Evolutionary conservation across 2,113 vertebrate genomes (phyloP).

Genomic region (Paraplagusia blochii): DNA sequence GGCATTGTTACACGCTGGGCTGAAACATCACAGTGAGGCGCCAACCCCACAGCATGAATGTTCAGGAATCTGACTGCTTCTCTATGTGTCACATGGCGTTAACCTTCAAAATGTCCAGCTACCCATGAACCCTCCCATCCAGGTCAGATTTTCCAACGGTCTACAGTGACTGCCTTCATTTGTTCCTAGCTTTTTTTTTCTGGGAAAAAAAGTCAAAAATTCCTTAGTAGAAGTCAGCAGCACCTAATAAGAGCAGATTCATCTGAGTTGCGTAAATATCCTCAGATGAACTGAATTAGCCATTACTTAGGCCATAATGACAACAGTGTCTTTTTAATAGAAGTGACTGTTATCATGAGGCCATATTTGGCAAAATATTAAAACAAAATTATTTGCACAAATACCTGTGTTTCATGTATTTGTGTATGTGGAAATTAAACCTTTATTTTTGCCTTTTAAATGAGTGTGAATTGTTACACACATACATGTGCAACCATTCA

Average conservation of each 20-base stretch:
- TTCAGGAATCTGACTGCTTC: conserved; percentile 23
- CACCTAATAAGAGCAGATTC: conserved; percentile 18
- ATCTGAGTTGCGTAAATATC: not conserved
- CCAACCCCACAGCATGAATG: conserved; percentile 8
- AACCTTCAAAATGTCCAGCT: conserved; percentile 31
- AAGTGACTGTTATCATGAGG: too few relatives aligned
- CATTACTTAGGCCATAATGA: not conserved
- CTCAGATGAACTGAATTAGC: conserved; percentile 2
- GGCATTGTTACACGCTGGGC: not conserved
- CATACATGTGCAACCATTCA: too few relatives aligned
- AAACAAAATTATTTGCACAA: too few relatives aligned
- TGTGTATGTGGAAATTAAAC: too few relatives aligned
- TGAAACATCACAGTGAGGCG: conserved; percentile 6
- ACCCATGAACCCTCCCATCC: conserved; percentile 24
- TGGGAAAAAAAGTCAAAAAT: conserved; percentile 56
- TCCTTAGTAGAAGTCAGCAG: conserved; percentile 49
- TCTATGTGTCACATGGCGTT: conserved; percentile 31
- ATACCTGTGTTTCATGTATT: too few relatives aligned
- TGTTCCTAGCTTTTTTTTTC: conserved; percentile 42
- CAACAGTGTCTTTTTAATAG: too few relatives aligned
- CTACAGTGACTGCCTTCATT: conserved; percentile 18
- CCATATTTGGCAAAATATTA: too few relatives aligned
- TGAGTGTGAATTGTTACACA: too few relatives aligned
- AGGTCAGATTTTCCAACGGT: conserved; percentile 21
- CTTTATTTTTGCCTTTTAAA: too few relatives aligned